These are phyloP conservation scores for Pasiphila rectangulata DNA, from an alignment of 2,888 invertebrate species.

Conservation along the genomic window DNA sequence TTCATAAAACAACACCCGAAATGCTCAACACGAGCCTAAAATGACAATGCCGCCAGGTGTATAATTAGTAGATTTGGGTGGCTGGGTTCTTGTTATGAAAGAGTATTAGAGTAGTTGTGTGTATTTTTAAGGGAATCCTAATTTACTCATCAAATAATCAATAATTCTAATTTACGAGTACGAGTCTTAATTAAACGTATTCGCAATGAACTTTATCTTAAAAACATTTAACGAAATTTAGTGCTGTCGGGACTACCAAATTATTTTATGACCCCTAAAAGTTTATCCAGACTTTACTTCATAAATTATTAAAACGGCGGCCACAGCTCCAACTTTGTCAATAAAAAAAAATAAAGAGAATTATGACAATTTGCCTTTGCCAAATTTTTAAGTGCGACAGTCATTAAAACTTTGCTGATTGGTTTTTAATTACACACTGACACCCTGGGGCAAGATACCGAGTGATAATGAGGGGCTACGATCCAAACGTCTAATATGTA, in stretches of 20 bases:
- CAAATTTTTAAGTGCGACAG: slow-evolving; percentile 16
- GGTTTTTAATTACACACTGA: slow-evolving; percentile 39
- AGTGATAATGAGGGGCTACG: slow-evolving; percentile 22
- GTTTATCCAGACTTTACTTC: not conserved
- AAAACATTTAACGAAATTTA: no score
- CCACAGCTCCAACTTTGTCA: slow-evolving; percentile 7
- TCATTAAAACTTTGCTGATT: slow-evolving; percentile 47
- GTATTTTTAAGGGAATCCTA: no score
- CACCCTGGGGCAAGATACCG: slow-evolving; percentile 14
- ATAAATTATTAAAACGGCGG: slow-evolving; percentile 8
- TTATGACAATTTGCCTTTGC: slow-evolving; percentile 17
- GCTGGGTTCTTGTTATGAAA: no score
- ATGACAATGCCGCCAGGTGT: no score
- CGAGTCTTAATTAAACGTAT: no score
- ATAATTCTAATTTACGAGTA: no score
- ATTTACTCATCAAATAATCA: no score
- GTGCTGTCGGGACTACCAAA: not conserved
- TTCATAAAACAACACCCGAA: no score
- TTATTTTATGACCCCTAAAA: not conserved
- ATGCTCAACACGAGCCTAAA: no score
- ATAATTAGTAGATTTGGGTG: no score
- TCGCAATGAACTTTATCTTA: not conserved
- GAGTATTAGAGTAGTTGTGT: no score
- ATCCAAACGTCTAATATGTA: slow-evolving; percentile 34
- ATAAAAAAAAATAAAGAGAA: slow-evolving; percentile 17